Base-by-base conservation (phyloP, 1,140 invertebrate genomes). In the Drosophila ercepeae region DNA sequence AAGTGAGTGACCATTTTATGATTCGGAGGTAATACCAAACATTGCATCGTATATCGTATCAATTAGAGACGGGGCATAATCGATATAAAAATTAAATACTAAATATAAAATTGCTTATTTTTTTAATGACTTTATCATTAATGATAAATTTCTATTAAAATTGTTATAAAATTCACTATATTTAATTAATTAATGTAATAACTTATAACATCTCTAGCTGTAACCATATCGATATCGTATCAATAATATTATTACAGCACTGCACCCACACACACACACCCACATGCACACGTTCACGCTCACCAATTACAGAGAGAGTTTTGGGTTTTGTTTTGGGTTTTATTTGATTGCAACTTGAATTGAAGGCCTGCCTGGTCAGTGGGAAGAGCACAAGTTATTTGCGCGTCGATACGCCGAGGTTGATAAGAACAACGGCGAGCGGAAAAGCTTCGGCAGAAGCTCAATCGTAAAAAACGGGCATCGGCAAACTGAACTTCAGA, bases 311-410 rank as follows among this genome's bases (percentile, higher is more conserved):
- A 60, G 69, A 72, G 69, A 70, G 69, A 72, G 69, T 72, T 65
- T 65, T 46, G 19, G 27, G 60, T 70, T 72, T 74, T 74, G 71
- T 74, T 74, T 74, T 48, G 51, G 73, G 72, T 73, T 74, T 74
- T 64, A 41, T 63, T 54, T 61, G 34, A 74, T 74, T 74, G 70
- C 69, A 63, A 64, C 49, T 63, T 34, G 36, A 45, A 60, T 51
- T 44, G 19, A 64, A 70, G 21, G 52, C 13, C 23, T 32, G 29
- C 11, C 23, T 32, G 29, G 11, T 9, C 29, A 58, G 25, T 14
- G 46, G 25, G 14, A 49, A 42, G 16, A 46, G 27, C 29, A 60
- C 13, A 44, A 32, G 19, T 34, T n/a, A 39, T 41, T 51, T 46
- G 16, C 50, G 23, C 25, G 50, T 45, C 27, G 51, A 27, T 57